phyloP scores from a whole-genome alignment of 2,113 vertebrate genomes.

The Gobio gobio region DNA sequence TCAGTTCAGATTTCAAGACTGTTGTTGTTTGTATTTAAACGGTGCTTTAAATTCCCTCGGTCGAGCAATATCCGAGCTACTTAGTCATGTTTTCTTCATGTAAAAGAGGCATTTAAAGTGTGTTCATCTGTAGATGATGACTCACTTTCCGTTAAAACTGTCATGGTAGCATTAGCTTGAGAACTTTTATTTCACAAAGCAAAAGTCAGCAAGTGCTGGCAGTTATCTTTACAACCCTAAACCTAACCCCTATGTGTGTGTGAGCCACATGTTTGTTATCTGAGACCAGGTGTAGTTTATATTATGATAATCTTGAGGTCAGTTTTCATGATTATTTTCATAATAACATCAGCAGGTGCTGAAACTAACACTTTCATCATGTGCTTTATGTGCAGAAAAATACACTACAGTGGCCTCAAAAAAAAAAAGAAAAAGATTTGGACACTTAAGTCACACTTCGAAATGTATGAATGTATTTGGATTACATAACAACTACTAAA shows the following conservation, averaged over 20 bases:
- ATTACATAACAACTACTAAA: background rate
- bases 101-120: background rate
- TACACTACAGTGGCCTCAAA: background rate
- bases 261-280: conserved; percentile 36
- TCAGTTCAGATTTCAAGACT: background rate
- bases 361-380: conserved; percentile 6
- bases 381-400: conserved; percentile 4
- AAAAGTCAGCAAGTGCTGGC: background rate
- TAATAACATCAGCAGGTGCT: conserved; percentile 39
- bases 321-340: conserved; percentile 30
- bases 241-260: background rate
- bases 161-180: background rate
- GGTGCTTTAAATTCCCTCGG: background rate
- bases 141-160: background rate
- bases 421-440: background rate
- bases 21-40: background rate
- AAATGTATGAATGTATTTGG: background rate
- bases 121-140: background rate
- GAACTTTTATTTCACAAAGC: background rate
- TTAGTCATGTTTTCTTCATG: background rate
- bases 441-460: background rate
- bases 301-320: background rate
- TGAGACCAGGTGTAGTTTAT: background rate
- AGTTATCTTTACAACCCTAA: conserved; percentile 10
- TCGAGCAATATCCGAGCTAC: background rate